Base-by-base conservation (phyloP, 2,113 vertebrate species). In the Arenaria interpres region DNA sequence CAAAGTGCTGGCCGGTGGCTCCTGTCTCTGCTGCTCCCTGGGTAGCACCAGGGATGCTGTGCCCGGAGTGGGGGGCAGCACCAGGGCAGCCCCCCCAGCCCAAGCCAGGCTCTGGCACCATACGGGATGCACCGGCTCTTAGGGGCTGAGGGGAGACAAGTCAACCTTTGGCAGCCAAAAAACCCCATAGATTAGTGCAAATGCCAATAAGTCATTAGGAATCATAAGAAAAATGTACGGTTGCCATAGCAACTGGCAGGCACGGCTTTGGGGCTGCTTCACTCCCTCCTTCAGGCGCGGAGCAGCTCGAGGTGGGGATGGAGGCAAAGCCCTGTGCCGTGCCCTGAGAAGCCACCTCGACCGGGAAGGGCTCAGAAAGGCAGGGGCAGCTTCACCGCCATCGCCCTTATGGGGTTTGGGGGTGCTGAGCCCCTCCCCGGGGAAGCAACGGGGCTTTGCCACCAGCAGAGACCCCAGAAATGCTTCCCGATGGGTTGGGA, bases 191-290 rank as follows among this genome's bases (percentile, higher is more conserved):
- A 91, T 96, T 27, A 85, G 89, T 43, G 77, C 63, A 84, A 90
- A 81, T 95, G 97, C 96, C 97, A 93, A 93, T 94, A 95, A 96
- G 75, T 76, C 91, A 57, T 93, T 76, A 85, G 95, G 94, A 97
- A 97, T 93, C 81, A 89, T 86, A 71, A 93, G 96, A 92, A 97
- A 97, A 97, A 97, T 76, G 90, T 82, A 12, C 13, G 4, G 97
- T 97, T 97, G 96, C 89, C 96, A 96, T 97, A 81, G 96, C 78
- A 97, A 97, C 97, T 95, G 95, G 62, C 94, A 60, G 95, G 92
- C 79, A 45, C 15, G 8, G 93, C 95, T 84, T 48, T 90, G 88
- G 94, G 97, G 97, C 85, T 59, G 90, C 91, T 88, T 93, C 95
- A 9, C 54, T 89, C 83, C 62, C 62, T 93, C 80, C 74, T 69